These are phyloP conservation scores for Nycticorax nycticorax DNA, from an alignment of 2,113 vertebrate species.

Conservation along the genomic window DNA sequence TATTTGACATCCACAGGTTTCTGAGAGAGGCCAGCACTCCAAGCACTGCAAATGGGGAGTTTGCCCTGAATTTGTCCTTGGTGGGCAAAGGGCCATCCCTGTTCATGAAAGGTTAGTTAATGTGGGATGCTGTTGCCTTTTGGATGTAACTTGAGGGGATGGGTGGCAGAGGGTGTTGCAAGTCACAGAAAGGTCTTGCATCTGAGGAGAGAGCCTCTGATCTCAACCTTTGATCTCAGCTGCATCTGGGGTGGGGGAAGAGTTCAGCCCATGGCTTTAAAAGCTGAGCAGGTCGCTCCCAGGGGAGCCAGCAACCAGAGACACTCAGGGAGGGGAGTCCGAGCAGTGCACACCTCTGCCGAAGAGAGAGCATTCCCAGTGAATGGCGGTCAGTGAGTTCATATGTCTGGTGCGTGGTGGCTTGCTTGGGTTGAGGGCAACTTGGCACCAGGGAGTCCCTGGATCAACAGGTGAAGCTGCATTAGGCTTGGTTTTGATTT, in stretches of 20 bases:
- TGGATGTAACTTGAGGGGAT: background rate
- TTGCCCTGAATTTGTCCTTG: background rate
- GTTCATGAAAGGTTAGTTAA: background rate
- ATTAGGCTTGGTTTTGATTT: background rate
- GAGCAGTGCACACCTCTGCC: background rate
- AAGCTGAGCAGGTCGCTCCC: background rate
- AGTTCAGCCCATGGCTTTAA: constrained; percentile 1
- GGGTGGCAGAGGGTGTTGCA: background rate
- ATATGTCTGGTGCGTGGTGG: background rate
- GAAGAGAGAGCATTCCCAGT: background rate
- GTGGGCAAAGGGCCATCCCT: background rate
- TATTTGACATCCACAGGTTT: background rate
- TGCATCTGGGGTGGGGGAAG: background rate
- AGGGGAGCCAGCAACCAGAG: background rate
- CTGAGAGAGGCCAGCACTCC: background rate
- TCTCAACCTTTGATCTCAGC: constrained; percentile 28
- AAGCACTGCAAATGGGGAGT: background rate
- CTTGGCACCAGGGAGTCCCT: background rate
- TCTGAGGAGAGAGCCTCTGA: background rate
- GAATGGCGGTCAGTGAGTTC: background rate
- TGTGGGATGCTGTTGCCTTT: background rate
- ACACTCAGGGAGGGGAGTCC: rapidly evolving
- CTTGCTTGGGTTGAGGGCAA: background rate
- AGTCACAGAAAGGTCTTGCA: background rate
- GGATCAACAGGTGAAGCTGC: background rate